Evolutionary conservation across 2,888 invertebrate genomes (phyloP), one percentile per base, ranked within the genome.

Genomic region (Eumerus sabulonum): DNA sequence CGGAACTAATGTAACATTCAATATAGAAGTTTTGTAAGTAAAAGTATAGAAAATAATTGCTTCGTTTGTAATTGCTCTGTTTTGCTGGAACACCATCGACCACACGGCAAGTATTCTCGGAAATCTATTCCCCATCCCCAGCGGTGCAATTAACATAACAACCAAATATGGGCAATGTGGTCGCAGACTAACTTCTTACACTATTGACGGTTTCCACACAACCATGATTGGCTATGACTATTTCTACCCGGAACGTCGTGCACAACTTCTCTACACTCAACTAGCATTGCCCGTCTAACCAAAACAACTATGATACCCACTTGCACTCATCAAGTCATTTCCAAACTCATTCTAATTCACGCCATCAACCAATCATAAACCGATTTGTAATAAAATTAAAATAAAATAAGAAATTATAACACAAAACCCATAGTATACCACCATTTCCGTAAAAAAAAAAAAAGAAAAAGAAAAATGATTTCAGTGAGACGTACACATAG

Each of bases 401-500:
- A 42, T 9, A 48, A 18, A 47, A 56, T n/a, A 9, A 44, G 17
- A 62, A 38, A 27, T 7, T 36, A 38, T 18, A 44, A 56, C 18
- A 47, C 35, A 42, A 53, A 67, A 48, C n/a, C 47, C 35, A 67
- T 67, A n/a, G n/a, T n/a, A 48, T 14, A 59, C 35, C 54, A 64
- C 53, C 14, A 17, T 54, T 66, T 76, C 50, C 53, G 48, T 70
- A 27, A 47, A 53, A 27, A 27, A 64, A 0, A 11, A 50, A 47
- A 59, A 63, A 14, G 19, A 42, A 59, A 27, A 27, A 57, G 38
- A 14, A 38, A 54, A 50, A 4, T 27, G 27, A 48, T 64, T 53
- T 60, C 38, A 48, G 16, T 18, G 48, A 63, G 64, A 79, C 79
- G 45, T 79, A 79, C 79, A 79, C 79, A 79, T 79, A 74, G 60